Conservation (phyloP, 2,888 invertebrate genomes). For the Clusia tigrina region DNA sequence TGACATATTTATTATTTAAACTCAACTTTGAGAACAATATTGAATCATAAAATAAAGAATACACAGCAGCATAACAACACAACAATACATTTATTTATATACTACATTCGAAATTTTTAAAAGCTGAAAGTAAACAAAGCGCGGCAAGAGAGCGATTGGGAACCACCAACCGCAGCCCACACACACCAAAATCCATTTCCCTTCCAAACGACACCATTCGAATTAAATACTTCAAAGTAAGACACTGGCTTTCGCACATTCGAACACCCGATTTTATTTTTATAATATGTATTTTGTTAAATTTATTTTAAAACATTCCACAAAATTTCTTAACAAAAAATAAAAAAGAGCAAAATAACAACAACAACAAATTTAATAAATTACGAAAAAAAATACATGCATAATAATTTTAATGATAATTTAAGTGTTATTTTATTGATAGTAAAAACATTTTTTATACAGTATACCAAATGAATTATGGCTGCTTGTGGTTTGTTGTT, state of each 20-base stretch:
- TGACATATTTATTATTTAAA: conserved; percentile 35
- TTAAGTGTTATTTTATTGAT: conserved; percentile 61
- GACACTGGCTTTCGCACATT: too few relatives aligned
- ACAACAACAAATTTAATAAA: conserved; percentile 9
- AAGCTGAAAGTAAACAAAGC: background rate
- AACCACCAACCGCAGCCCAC: too few relatives aligned
- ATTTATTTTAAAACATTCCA: background rate
- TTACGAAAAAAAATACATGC: background rate
- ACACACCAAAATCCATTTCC: too few relatives aligned
- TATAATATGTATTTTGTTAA: too few relatives aligned
- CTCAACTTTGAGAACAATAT: conserved; percentile 22
- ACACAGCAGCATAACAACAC: background rate
- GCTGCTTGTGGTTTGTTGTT: conserved; percentile 34
- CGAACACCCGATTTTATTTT: too few relatives aligned
- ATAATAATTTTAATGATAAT: conserved; percentile 49
- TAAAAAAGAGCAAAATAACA: conserved; percentile 20
- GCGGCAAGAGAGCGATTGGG: background rate
- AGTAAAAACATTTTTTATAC: conserved; percentile 56
- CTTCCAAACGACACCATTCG: too few relatives aligned
- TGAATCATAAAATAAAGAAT: background rate
- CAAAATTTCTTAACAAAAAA: background rate
- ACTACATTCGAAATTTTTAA: background rate
- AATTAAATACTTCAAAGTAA: too few relatives aligned
- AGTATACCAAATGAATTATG: conserved; percentile 48
- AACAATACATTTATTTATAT: background rate